phyloP scores from a whole-genome alignment of 2,797 vertebrate genomes.

The Distichodus sexfasciatus region DNA sequence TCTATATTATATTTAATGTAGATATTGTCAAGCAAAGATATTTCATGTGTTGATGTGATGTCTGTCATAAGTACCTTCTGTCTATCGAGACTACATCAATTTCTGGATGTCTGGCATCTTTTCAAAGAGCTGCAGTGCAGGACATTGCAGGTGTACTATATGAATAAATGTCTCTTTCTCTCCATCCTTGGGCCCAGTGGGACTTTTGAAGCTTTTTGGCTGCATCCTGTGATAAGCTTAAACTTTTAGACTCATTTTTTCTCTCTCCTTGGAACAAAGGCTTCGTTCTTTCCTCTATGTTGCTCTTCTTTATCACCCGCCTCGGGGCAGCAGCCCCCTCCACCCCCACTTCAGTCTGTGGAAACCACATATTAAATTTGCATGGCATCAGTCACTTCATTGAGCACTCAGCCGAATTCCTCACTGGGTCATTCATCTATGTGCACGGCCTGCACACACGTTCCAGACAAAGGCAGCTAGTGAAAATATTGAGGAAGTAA shows the following conservation, averaged over 20 bases:
- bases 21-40: not conserved
- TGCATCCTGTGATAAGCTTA: constrained; percentile 58
- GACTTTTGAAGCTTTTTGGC: constrained; percentile 54
- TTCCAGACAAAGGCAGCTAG: constrained; percentile 75
- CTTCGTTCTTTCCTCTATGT: constrained; percentile 67
- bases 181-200: constrained; percentile 5
- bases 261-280: constrained; percentile 58
- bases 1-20: no score
- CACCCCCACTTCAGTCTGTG: constrained; percentile 63
- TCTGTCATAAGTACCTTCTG: not conserved
- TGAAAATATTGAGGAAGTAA: constrained; percentile 82
- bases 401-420: constrained; percentile 73
- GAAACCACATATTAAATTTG: constrained; percentile 79
- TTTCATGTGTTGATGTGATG: not conserved
- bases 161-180: constrained; percentile 30
- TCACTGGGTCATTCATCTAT: constrained; percentile 75
- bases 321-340: constrained; percentile 66
- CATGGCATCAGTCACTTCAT: constrained; percentile 72
- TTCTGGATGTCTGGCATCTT: not conserved
- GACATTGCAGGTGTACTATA: constrained; percentile 27
- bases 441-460: constrained; percentile 77
- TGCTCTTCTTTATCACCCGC: constrained; percentile 78
- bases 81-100: not conserved
- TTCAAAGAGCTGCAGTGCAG: not conserved
- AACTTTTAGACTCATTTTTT: constrained; percentile 57